Evolutionary conservation across 2,888 invertebrate species (phyloP).

Genomic region (Lamellibrachia columna): DNA sequence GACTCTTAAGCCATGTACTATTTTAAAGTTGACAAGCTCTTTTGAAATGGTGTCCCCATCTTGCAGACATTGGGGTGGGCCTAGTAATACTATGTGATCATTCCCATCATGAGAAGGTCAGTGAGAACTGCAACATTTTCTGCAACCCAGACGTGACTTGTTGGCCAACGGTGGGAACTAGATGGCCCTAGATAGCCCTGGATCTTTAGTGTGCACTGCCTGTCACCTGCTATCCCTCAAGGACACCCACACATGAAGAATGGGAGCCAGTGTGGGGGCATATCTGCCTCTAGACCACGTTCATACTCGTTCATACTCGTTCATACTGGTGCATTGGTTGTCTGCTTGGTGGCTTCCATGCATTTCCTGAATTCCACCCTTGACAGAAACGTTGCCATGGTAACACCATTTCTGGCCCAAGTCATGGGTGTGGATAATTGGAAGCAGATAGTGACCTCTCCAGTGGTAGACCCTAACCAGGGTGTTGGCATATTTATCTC

Average conservation of each 20-base stretch:
- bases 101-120: not conserved
- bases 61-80: not conserved
- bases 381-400: slow-evolving; percentile 6
- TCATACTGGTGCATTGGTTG: not conserved
- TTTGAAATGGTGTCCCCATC: not conserved
- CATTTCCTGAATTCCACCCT: not conserved
- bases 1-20: not conserved
- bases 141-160: not conserved
- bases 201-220: not conserved
- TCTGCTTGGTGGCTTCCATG: not conserved
- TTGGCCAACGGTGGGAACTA: not conserved
- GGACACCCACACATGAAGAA: not conserved
- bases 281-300: not conserved
- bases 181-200: not conserved
- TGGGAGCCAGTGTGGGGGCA: not conserved
- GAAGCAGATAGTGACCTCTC: not conserved
- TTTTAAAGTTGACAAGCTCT: not conserved
- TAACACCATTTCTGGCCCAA: not conserved
- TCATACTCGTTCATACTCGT: not conserved
- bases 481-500: not conserved
- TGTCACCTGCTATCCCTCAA: not conserved
- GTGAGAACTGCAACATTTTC: not conserved
- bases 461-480: not conserved
- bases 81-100: not conserved
- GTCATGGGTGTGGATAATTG: not conserved